phyloP scores from a whole-genome alignment of 37 sponge, comb jelly and placozoan genomes.

The Halisarca cf. caerulea region DNA sequence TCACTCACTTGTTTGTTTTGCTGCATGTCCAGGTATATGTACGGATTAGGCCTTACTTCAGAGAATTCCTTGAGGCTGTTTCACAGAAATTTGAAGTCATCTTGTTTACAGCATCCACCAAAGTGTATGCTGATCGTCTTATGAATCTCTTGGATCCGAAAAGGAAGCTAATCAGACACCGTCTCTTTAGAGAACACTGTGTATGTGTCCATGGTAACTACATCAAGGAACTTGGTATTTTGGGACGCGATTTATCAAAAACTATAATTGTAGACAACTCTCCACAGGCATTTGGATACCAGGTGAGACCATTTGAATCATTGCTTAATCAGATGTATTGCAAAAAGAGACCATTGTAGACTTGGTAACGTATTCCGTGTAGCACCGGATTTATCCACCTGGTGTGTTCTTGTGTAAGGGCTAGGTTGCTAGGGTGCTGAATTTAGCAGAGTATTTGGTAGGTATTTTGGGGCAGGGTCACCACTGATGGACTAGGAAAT shows the following conservation, averaged over 20 bases:
- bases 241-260: slow-evolving; percentile 91
- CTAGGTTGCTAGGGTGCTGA: too few relatives aligned
- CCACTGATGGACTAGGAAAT: too few relatives aligned
- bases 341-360: too few relatives aligned
- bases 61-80: slow-evolving; percentile 83
- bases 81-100: slow-evolving; percentile 83
- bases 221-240: slow-evolving; percentile 91
- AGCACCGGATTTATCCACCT: too few relatives aligned
- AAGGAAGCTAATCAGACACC: slow-evolving; percentile 81
- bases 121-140: slow-evolving; percentile 90
- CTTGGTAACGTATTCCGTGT: too few relatives aligned
- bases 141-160: slow-evolving; percentile 85
- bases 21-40: slow-evolving; percentile 70
- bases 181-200: slow-evolving; percentile 96
- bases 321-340: too few relatives aligned
- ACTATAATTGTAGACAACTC: slow-evolving; percentile 96
- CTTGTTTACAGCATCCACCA: slow-evolving; percentile 83
- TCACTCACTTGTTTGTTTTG: neutral
- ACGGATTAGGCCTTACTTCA: slow-evolving; percentile 78
- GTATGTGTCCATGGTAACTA: slow-evolving; percentile 83
- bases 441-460: too few relatives aligned
- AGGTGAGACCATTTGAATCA: slow-evolving; percentile 66
- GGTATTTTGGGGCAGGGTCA: too few relatives aligned
- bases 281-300: slow-evolving; percentile 96
- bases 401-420: too few relatives aligned